A percentile compares a stretch with the other conserved stretches of the same genome.
Conservation (phyloP, 2,797 vertebrate species). For the Semaprochilodus insignis region DNA sequence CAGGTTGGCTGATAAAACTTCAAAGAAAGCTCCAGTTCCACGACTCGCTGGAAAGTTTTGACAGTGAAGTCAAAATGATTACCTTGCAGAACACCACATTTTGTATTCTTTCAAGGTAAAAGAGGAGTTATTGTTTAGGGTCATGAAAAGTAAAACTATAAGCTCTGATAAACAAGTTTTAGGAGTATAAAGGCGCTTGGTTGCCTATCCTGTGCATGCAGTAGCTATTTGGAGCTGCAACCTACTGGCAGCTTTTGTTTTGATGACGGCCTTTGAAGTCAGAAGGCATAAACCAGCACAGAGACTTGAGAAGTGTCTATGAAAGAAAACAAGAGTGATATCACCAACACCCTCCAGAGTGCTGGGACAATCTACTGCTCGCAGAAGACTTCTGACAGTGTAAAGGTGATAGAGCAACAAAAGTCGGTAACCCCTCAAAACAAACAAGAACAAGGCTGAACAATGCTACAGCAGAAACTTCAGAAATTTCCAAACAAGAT, state of each 20-base stretch:
- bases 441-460: background rate
- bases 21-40: background rate
- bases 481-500: background rate
- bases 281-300: slow-evolving; percentile 13
- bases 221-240: slow-evolving; percentile 9
- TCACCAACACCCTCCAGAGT: slow-evolving; percentile 8
- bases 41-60: background rate
- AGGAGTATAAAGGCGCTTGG: background rate
- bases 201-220: background rate
- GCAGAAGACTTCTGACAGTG: background rate
- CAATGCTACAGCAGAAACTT: background rate
- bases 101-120: background rate
- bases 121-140: background rate
- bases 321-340: slow-evolving; percentile 15
- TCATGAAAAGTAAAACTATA: background rate
- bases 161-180: slow-evolving; percentile 1
- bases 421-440: background rate
- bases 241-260: slow-evolving; percentile 21
- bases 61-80: background rate
- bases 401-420: background rate
- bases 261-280: slow-evolving; percentile 32
- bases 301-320: slow-evolving; percentile 7
- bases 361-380: background rate
- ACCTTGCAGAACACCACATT: background rate
- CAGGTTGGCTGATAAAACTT: background rate